These are phyloP conservation scores for Epiblema foenella DNA, from an alignment of 2,888 invertebrate species.

Conservation along the genomic window DNA sequence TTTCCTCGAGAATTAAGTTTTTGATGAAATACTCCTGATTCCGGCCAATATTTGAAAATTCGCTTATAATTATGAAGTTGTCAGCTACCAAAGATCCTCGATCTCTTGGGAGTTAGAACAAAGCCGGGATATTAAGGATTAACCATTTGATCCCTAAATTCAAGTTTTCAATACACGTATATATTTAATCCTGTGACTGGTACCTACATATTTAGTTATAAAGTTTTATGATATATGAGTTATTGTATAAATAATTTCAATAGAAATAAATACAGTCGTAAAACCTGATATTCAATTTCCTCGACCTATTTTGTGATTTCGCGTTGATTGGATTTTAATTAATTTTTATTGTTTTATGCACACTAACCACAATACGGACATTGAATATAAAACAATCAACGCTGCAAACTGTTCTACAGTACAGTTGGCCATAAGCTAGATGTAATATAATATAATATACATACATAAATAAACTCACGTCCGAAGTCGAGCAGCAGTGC, in stretches of 20 bases:
- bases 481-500: no score
- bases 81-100: constrained; percentile 12
- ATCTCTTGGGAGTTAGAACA: constrained; percentile 14
- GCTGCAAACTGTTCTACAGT: no score
- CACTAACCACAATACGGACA: no score
- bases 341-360: background rate
- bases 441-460: no score
- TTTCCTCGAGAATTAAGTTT: constrained; percentile 35
- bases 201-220: background rate
- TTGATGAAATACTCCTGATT: constrained; percentile 41
- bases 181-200: background rate
- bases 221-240: background rate
- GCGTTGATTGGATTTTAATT: background rate
- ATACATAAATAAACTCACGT: no score
- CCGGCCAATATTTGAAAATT: constrained; percentile 30
- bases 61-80: constrained; percentile 7
- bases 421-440: no score
- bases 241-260: no score
- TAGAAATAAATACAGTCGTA: no score
- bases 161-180: constrained; percentile 5
- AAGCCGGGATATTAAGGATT: constrained; percentile 17
- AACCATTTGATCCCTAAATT: background rate
- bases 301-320: background rate
- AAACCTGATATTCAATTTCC: no score
- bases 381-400: no score